Percentiles rank a stretch among this genome's conserved stretches.
Evolutionary conservation across 2,797 vertebrate species (phyloP).

Genomic region (Microcaecilia unicolor): DNA sequence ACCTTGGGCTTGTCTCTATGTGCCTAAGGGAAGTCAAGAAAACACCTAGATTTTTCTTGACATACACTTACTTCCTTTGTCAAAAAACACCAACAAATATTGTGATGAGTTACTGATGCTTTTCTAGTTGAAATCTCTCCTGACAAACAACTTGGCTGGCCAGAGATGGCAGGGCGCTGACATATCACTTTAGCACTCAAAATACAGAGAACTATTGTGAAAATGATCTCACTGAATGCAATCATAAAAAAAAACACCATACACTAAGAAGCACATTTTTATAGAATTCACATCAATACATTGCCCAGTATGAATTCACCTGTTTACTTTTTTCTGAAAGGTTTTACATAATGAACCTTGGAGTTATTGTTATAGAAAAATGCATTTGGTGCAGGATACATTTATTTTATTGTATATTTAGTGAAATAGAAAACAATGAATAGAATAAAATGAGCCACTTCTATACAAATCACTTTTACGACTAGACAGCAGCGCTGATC

Average conservation of each 20-base stretch:
- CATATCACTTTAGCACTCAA: slow-evolving; percentile 17
- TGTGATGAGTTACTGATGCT: slow-evolving; percentile 40
- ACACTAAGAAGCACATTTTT: not conserved
- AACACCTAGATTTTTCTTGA: slow-evolving; percentile 30
- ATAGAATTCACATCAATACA: slow-evolving; percentile 11
- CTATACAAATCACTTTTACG: slow-evolving; percentile 28
- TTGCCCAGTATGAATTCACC: slow-evolving; percentile 1
- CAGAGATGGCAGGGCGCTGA: slow-evolving; percentile 40
- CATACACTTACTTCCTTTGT: slow-evolving; percentile 30
- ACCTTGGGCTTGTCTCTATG: not conserved
- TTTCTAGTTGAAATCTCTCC: slow-evolving; percentile 37
- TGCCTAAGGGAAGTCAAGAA: slow-evolving; percentile 16
- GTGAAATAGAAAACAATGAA: slow-evolving; percentile 7
- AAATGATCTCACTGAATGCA: not conserved
- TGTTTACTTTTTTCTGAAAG: slow-evolving; percentile 10
- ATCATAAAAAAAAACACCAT: not conserved
- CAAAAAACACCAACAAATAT: slow-evolving; percentile 36
- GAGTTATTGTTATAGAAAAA: slow-evolving; percentile 16
- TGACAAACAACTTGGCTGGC: slow-evolving; percentile 43
- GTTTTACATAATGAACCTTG: slow-evolving; percentile 9
- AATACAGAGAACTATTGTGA: slow-evolving; percentile 22
- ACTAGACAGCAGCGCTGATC: slow-evolving; percentile 6
- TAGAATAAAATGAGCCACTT: slow-evolving; percentile 10
- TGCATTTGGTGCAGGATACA: not conserved
- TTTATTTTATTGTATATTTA: slow-evolving; percentile 24